phyloP scores from a whole-genome alignment of 2,113 vertebrate genomes.

The Tragelaphus strepsiceros region DNA sequence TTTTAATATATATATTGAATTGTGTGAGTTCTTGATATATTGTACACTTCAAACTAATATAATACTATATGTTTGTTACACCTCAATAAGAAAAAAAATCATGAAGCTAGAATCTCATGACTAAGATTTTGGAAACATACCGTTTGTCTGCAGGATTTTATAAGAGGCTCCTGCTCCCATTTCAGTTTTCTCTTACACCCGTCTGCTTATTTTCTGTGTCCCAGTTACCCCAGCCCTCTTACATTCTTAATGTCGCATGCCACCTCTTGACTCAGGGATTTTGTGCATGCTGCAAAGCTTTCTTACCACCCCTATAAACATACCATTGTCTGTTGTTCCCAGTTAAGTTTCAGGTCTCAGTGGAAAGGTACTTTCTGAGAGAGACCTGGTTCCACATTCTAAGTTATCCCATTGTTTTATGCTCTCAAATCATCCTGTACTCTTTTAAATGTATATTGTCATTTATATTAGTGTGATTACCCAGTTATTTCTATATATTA shows the following conservation, averaged over 20 bases:
- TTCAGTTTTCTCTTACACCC: neutral
- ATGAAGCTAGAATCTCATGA: neutral
- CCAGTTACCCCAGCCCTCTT: neutral
- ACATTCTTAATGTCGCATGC: neutral
- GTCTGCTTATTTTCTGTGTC: neutral
- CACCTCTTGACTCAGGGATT: neutral
- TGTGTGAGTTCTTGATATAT: neutral
- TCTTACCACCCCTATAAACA: neutral
- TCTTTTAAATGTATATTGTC: neutral
- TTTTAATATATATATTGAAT: neutral
- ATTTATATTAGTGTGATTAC: conserved; percentile 1
- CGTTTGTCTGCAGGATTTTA: neutral
- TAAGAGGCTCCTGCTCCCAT: neutral
- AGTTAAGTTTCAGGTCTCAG: neutral
- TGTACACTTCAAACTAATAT: neutral
- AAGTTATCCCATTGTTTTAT: neutral
- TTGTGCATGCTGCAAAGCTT: neutral
- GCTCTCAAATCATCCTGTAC: neutral
- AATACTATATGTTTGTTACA: neutral
- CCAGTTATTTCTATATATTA: neutral
- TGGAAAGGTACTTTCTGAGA: neutral
- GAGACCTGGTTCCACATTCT: neutral
- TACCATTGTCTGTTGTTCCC: neutral
- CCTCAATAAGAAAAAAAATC: neutral
- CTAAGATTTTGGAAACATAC: neutral